phyloP scores from a whole-genome alignment of 2,113 vertebrate genomes.

The Seriola quinqueradiata region DNA sequence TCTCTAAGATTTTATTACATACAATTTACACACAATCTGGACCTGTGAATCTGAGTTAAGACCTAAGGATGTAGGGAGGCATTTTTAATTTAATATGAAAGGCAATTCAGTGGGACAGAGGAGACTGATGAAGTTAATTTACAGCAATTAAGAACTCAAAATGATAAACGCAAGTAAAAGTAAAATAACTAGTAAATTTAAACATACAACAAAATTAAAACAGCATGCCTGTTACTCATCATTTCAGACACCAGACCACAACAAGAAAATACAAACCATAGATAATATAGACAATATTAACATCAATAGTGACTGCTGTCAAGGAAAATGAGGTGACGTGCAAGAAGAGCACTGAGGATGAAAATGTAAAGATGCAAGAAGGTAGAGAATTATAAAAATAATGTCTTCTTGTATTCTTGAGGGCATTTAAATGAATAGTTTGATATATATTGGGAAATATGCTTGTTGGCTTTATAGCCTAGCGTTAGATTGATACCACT shows the following conservation, averaged over 20 bases:
- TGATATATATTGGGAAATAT: slow-evolving; percentile 20
- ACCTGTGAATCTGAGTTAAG: slow-evolving; percentile 60
- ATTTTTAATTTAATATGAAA: slow-evolving; percentile 53
- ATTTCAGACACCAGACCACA: slow-evolving; percentile 71
- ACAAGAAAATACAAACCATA: slow-evolving; percentile 67
- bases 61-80: slow-evolving; percentile 50
- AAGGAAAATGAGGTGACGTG: slow-evolving; percentile 1
- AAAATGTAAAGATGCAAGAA: slow-evolving; percentile 5
- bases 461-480: neutral
- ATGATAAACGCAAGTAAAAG: slow-evolving; percentile 38
- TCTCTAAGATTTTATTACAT: slow-evolving; percentile 78
- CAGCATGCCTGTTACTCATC: slow-evolving; percentile 48
- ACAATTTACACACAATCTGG: slow-evolving; percentile 68
- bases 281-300: slow-evolving; percentile 67
- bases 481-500: neutral
- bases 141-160: slow-evolving; percentile 53
- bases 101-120: slow-evolving; percentile 49
- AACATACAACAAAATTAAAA: slow-evolving; percentile 58
- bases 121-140: slow-evolving; percentile 37
- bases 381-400: slow-evolving; percentile 55
- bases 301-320: slow-evolving; percentile 39
- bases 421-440: slow-evolving; percentile 8
- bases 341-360: slow-evolving; percentile 33
- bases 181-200: slow-evolving; percentile 52
- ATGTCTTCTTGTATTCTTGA: slow-evolving; percentile 15